A percentile compares a stretch with the other conserved stretches of the same genome.
phyloP scores from a whole-genome alignment of 30 jellyfish, hydroid and myxozoan species.

The Rhopilema esculentum region DNA sequence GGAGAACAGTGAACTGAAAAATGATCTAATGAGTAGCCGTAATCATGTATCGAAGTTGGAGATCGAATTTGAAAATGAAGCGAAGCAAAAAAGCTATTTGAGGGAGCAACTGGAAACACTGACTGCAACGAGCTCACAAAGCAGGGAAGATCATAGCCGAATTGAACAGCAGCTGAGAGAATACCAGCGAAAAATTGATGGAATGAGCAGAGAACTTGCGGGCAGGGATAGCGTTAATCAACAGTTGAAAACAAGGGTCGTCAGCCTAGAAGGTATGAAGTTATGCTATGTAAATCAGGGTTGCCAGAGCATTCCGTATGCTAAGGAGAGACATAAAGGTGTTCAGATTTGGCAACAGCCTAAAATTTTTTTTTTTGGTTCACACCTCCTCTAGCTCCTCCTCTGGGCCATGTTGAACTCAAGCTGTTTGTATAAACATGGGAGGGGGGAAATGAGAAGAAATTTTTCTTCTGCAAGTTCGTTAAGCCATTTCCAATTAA shows the following conservation, averaged over 20 bases:
- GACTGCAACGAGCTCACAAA: constrained; percentile 46
- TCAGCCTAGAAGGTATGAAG: constrained; percentile 68
- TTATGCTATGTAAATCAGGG: neutral
- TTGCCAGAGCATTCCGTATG: too few relatives aligned
- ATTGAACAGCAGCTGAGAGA: constrained; percentile 91
- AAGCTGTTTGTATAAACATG: too few relatives aligned
- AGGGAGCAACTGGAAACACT: constrained; percentile 80
- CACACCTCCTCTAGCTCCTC: too few relatives aligned
- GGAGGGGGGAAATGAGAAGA: too few relatives aligned
- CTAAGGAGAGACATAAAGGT: too few relatives aligned
- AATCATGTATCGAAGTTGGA: constrained; percentile 83
- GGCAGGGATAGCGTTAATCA: constrained; percentile 80
- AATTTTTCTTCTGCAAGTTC: too few relatives aligned
- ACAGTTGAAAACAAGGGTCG: constrained; percentile 80
- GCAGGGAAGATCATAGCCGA: constrained; percentile 83
- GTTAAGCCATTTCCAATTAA: too few relatives aligned
- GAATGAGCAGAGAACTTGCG: constrained; percentile 74
- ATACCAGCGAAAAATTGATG: constrained; percentile 86
- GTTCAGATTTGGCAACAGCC: too few relatives aligned
- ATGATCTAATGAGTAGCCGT: constrained; percentile 57
- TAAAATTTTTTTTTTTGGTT: too few relatives aligned
- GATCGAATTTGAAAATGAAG: constrained; percentile 86
- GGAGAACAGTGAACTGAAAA: constrained; percentile 88
- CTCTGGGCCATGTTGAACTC: too few relatives aligned
- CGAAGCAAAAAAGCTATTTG: constrained; percentile 87